Percentiles rank a stretch among this genome's conserved stretches.
These are phyloP conservation scores for Lutjanus erythropterus DNA, from an alignment of 2,113 vertebrate genomes.

Conservation along the genomic window DNA sequence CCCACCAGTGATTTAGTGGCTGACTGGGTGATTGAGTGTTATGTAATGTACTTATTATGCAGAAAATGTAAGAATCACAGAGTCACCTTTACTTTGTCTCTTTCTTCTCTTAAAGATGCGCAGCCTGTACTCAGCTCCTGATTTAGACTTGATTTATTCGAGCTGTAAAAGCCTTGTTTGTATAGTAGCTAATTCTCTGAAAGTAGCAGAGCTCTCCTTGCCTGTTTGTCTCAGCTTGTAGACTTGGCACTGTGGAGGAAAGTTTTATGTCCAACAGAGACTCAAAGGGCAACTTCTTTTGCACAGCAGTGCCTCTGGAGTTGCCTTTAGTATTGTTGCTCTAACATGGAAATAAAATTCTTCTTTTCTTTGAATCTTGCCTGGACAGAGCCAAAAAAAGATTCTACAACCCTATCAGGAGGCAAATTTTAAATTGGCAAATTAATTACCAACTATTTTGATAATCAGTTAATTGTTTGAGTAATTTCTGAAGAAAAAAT, in stretches of 20 bases:
- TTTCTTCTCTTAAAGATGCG: neutral
- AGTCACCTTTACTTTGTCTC: conserved; percentile 9
- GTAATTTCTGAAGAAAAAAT: too few relatives aligned
- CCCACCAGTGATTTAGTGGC: conserved; percentile 40
- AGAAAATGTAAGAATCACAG: conserved; percentile 33
- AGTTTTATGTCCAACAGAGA: neutral
- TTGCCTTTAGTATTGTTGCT: neutral
- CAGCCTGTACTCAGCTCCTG: neutral
- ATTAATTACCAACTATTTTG: too few relatives aligned
- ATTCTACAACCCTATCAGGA: too few relatives aligned
- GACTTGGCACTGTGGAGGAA: neutral
- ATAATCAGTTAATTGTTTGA: too few relatives aligned
- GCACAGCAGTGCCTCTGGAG: neutral
- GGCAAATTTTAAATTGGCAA: too few relatives aligned
- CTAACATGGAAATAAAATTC: neutral
- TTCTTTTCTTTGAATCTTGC: too few relatives aligned
- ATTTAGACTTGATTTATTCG: conserved; percentile 1
- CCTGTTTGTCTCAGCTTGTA: neutral
- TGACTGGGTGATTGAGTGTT: conserved; percentile 33
- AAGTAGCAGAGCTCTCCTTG: conserved; percentile 1
- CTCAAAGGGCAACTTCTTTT: neutral
- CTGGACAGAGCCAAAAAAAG: too few relatives aligned
- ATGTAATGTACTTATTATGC: conserved; percentile 34
- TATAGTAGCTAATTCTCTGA: neutral
- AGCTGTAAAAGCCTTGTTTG: conserved; percentile 12